A percentile compares a stretch with the other conserved stretches of the same genome.
Evolutionary conservation across 2,113 vertebrate genomes (phyloP).

Genomic region (Synchiropus splendidus): DNA sequence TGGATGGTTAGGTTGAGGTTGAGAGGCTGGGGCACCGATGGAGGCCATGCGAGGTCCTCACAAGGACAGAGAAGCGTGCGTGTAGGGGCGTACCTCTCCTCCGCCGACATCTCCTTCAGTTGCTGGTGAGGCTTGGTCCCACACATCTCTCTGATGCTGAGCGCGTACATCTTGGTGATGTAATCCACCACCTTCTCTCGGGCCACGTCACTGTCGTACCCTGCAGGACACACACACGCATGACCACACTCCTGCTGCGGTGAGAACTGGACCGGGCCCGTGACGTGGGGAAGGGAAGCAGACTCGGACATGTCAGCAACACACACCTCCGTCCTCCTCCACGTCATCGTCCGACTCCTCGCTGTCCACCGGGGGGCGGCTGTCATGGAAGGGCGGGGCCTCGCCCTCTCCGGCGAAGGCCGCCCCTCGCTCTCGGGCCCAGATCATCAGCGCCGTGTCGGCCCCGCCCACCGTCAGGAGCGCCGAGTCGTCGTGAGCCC

Average conservation of each 20-base stretch:
- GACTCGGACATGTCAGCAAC: background rate
- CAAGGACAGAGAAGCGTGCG: background rate
- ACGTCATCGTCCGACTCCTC: conserved; percentile 91
- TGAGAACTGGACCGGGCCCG: too few relatives aligned
- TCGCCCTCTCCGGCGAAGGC: conserved; percentile 74
- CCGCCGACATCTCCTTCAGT: conserved; percentile 77
- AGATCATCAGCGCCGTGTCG: conserved; percentile 92
- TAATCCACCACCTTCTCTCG: conserved; percentile 87
- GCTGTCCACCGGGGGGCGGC: conserved; percentile 72
- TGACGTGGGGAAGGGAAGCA: too few relatives aligned
- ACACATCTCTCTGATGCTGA: conserved; percentile 86
- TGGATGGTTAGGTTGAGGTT: too few relatives aligned
- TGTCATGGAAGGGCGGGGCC: conserved; percentile 23
- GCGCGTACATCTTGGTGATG: conserved; percentile 83
- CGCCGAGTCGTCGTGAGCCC: conserved; percentile 84
- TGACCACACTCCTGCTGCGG: background rate
- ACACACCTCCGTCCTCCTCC: conserved; percentile 87
- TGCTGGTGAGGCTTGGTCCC: conserved; percentile 91
- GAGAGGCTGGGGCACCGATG: too few relatives aligned
- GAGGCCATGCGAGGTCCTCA: too few relatives aligned
- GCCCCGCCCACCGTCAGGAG: conserved; percentile 89
- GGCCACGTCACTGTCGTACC: conserved; percentile 92
- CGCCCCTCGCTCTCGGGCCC: conserved; percentile 75
- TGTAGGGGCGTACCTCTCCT: conserved; percentile 75
- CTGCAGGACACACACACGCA: conserved; percentile 47